Base-by-base conservation (phyloP, 2,888 invertebrate species). In the Heterodera filipjevi region DNA sequence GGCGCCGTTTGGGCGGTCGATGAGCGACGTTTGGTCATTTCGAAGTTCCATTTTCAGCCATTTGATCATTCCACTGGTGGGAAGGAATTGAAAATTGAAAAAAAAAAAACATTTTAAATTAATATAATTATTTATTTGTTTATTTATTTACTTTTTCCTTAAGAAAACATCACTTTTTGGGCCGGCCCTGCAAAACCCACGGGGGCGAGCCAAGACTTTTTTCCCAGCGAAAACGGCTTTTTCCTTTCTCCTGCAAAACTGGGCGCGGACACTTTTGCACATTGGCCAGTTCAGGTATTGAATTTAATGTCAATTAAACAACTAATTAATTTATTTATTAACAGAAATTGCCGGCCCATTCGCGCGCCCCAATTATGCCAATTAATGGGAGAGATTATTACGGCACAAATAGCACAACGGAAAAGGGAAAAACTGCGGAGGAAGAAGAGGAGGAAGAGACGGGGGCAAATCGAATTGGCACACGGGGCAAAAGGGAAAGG, bases 131-230 rank as follows among this genome's bases (percentile, higher is more conserved):
- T n/a, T n/a, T n/a, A n/a, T n/a, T n/a, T n/a, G 39, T 2, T 49
- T 16, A 19, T 49, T 49, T 16, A 14, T 19, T 49, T 12, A 3
- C 0, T 14, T 49, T 49, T 68, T 68, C 53, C 85, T 64, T 59
- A 73, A 89, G 89, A 88, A 76, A 89, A 89, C 81, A 84, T 89
- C 3, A 89, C 89, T 1, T 89, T 89, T 80, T 89, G 89, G 89
- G 78, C 84, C 44, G 89, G 89, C 32, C 89, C 89, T 14, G 81
- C 83, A 19, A 80, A 76, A n/a, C 66, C 81, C 16, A 84, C 86
- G 0, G 81, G 82, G 35, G 76, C 81, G 27, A 80, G 85, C 10
- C 79, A 81, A 33, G 88, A 89, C 78, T 83, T 86, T 32, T 81
- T 87, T 74, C 89, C 89, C 30, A 85, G 85, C 19, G 82, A 81